Evolutionary conservation across 2,113 vertebrate genomes (phyloP), one percentile per base, ranked within the genome.

Genomic region (Phalacrocorax pelagicus): DNA sequence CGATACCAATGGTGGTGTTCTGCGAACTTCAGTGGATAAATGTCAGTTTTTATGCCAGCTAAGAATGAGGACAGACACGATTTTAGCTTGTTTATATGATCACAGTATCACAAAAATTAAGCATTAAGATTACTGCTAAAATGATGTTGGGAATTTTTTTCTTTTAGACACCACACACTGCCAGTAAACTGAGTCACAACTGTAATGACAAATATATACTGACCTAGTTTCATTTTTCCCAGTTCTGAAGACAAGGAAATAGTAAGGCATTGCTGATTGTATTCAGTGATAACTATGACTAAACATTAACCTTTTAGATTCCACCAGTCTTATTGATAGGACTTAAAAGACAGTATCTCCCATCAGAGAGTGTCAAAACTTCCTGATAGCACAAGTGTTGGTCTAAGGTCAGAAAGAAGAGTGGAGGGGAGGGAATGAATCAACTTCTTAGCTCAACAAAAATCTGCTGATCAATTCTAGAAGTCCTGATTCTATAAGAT

Each of bases 131-230:
- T 61, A 87, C 61, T 30, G 54, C 73, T 92, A n/a, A 74, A 79
- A 89, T 58, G 57, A 63, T 58, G 79, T 71, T 86, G 92, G 93
- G 94, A 73, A 34, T 86, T 86, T 96, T 81, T 89, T 80, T 80
- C 24, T 67, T 94, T 91, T 62, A 3, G 58, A 83, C 89, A 74
- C 78, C 81, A 75, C 63, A 22, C 44, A 8, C 71, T 97, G 88
- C 95, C 95, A 96, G 86, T 96, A 97, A 97, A 95, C 93, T 94
- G 97, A 97, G 94, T 96, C 96, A 97, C 93, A 94, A 93, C 89
- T 2, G 71, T 88, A 72, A 95, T 40, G 84, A 90, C 91, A 95
- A 95, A 92, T 83, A 92, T 34, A 86, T 81, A 85, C 26, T 96
- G 94, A 95, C 94, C 97, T 96, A 95, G 87, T 96, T 97, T 96